Evolutionary conservation across 2,797 vertebrate genomes (phyloP), one percentile per base, ranked within the genome.

Genomic region (Enteromius argenteus): DNA sequence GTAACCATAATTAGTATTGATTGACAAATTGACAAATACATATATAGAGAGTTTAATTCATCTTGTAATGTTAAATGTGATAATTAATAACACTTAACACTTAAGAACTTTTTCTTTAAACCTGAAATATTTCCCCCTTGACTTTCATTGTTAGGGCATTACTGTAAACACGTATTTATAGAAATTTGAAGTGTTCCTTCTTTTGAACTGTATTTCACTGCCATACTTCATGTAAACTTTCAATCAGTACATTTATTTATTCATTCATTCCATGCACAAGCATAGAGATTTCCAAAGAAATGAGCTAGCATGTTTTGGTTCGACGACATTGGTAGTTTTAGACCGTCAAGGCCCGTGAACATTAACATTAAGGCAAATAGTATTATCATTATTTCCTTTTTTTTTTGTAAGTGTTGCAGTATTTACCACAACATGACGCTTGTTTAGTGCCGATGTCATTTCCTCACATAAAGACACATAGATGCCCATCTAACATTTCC

Each of bases 251-350:
- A 49, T 49, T 9, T 9, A 21, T 42, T 58, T 44, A 2, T 76
- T 37, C 37, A 27, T 32, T 67, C 37, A 15, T 35, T 37, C 49
- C 46, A 56, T 44, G 72, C n/a, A 66, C 72, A 68, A 68, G 46
- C 46, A 68, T 62, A 76, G 46, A 83, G 9, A 17, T 49, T 68
- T 67, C 62, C 73, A 77, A 77, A 83, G 81, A 69, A 58, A 83
- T 68, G 35, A 68, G 44, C 46, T 46, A 10, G 62, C 23, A 58
- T 68, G 62, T 39, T 75, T 67, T 39, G 2, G 5, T 30, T 35
- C 21, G 15, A 66, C 19, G 11, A 19, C n/a, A 37, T 21, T 30
- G 60, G 27, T 81, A 42, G 17, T 81, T 60, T 60, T n/a, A 13
- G 21, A 27, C 27, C 27, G 27, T 27, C 27, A 27, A 27, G 27